Base-by-base conservation (phyloP, 1,140 invertebrate genomes). In the Catajapyx aquilonaris region DNA sequence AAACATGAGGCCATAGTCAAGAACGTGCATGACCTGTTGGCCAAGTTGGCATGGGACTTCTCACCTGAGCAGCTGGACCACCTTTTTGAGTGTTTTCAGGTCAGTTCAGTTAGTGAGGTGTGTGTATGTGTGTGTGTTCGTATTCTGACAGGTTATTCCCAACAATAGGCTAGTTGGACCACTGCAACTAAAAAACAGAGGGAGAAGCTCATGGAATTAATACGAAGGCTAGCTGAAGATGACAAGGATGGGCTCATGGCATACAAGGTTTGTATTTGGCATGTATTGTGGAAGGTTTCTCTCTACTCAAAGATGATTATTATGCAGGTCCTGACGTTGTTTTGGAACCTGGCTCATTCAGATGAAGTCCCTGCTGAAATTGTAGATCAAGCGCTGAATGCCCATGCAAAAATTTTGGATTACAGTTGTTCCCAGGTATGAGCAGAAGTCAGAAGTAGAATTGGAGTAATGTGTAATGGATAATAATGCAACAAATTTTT, bases 201-300 rank as follows among this genome's bases (percentile, higher is more conserved):
- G 44, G 91, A 97, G 61, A 87, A 93, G 54, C 61, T 96, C 34
- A 60, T 97, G 38, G 91, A 97, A 62, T 64, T 97, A 39, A 97
- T 96, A 46, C 68, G 91, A 40, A 66, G 90, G 48, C 59, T 97
- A 38, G 90, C 91, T 13, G 91, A 97, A 61, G 91, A 94, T 61
- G 91, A 97, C 60, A 96, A 96, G 56, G 88, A 95, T 59, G 91
- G 91, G 39, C 84, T 95, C 11, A 96, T 97, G 90, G 90, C 91
- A 33, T 81, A 93, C 53, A 97, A 96, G 67, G 79, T 81, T 57
- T 46, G 41, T 35, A 10, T n/a, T n/a, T n/a, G n/a, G n/a, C n/a
- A n/a, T n/a, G n/a, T n/a, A n/a, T n/a, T n/a, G n/a, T n/a, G n/a
- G n/a, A n/a, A n/a, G n/a, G n/a, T n/a, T n/a, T n/a, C n/a, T n/a